Evolutionary conservation across 2,888 invertebrate species (phyloP), one percentile per base, ranked within the genome.

Genomic region (Odontocolon sp.): DNA sequence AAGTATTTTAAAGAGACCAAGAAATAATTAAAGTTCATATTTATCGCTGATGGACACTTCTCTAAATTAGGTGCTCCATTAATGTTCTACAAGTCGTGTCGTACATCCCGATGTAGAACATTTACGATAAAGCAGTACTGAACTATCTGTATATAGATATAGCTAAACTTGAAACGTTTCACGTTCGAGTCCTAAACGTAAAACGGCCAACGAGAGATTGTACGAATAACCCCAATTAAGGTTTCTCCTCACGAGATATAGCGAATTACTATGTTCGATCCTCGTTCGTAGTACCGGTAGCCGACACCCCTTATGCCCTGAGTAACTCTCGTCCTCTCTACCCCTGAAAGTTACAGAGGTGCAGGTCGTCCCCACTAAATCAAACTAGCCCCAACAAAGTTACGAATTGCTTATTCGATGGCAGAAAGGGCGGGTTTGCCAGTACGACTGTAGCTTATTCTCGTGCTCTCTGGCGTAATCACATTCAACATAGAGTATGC

Each of bases 341-440:
- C 64, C 66, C 31, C 47, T 38, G 9, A 56, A n/a, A 63, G 71
- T 71, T 71, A 50, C 54, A 28, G 36, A 40, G 36, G 71, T 38
- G 47, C 54, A 21, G 64, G 70, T 54, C 63, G 66, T 68, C 68
- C 78, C 80, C 74, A 78, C 80, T 84, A 82, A 82, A 84, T 84
- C 84, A 83, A 84, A 83, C 83, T 80, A 74, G 80, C 79, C 54
- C 78, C 52, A 79, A 79, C 82, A 83, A 84, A 84, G 84, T 84
- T 84, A 73, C 75, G 56, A 77, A 77, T 81, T 81, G 81, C 83
- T 81, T 84, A 83, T 80, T 77, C 80, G 78, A 74, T 77, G 78
- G 68, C 42, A 67, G 50, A 69, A 76, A 69, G 70, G 67, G 59
- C 57, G 38, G 16, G 50, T 56, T 68, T 33, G 57, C 36, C 40